Base-by-base conservation (phyloP, 2,113 vertebrate genomes). In the Periophthalmus modestus region DNA sequence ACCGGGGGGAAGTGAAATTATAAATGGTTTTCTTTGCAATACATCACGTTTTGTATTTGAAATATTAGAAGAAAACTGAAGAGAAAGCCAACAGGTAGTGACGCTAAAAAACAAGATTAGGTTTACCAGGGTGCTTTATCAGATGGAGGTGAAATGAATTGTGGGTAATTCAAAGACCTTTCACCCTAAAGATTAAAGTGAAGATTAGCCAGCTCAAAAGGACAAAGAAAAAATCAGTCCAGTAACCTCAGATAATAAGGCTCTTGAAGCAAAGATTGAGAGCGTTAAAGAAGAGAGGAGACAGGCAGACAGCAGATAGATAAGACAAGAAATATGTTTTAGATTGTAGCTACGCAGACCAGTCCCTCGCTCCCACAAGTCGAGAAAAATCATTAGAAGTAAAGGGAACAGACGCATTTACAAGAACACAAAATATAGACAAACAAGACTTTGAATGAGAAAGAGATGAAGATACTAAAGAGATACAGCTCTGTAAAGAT, bases 11-110 rank as follows among this genome's bases (percentile, higher is more conserved):
- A 85, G 77, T 76, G 59, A 43, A 67, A 72, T 70, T 71, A 81
- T 14, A 65, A 75, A 82, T 63, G 80, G 74, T 84, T 88, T 88
- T 85, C 83, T 82, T 88, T 87, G 84, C 74, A 68, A 76, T 80
- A 69, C 69, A 69, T 75, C 71, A 70, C 80, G 80, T 85, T 88
- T 85, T 84, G 75, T 83, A 80, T 75, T 57, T 74, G 77, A 78
- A 84, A 72, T 74, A 78, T 72, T 65, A 74, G 70, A 74, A 62
- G 68, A 77, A 82, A 84, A 78, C 70, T 65, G 73, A 83, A 46
- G 77, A 76, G 68, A 19, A 69, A 68, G 78, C 52, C 48, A 3
- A 46, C n/a, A 52, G 14, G 50, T 65, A 75, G 79, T 55, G 69
- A 74, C 46, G 57, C 69, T 72, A 48, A 75, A 28, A 65, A 79